phyloP scores from a whole-genome alignment of 2,113 vertebrate species.

The Pedetes capensis region DNA sequence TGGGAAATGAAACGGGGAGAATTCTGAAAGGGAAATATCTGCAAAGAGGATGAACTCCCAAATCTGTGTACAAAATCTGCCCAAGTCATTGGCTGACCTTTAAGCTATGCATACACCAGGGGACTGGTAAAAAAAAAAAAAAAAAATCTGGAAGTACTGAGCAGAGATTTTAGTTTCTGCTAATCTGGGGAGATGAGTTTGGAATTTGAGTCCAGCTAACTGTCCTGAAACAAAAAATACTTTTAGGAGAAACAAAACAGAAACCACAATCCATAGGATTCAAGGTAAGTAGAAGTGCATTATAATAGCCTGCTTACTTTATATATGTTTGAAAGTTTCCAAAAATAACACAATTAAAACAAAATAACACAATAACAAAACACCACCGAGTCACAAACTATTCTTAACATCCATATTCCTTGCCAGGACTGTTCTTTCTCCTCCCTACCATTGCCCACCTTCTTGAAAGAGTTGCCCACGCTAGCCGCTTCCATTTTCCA shows the following conservation, averaged over 20 bases:
- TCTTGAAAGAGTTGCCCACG: background rate
- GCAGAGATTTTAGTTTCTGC: background rate
- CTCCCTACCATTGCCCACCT: background rate
- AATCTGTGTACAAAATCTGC: background rate
- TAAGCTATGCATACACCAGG: background rate
- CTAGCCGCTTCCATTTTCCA: background rate
- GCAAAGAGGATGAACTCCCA: background rate
- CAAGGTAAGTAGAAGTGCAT: background rate
- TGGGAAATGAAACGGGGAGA: background rate
- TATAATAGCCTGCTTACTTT: background rate
- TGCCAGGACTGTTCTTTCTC: background rate
- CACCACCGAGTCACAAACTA: background rate
- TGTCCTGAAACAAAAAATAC: background rate
- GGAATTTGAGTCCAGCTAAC: background rate
- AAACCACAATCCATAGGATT: background rate
- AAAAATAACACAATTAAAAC: background rate
- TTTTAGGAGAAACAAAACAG: conserved; percentile 3
- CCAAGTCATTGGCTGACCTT: background rate
- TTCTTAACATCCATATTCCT: background rate
- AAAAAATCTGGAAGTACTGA: background rate
- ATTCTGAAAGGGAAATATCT: background rate
- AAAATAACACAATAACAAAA: background rate
- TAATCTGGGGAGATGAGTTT: background rate
- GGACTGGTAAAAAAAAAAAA: background rate
- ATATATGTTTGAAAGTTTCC: background rate